Evolutionary conservation across 2,797 vertebrate genomes (phyloP).

Genomic region (Champsocephalus esox): DNA sequence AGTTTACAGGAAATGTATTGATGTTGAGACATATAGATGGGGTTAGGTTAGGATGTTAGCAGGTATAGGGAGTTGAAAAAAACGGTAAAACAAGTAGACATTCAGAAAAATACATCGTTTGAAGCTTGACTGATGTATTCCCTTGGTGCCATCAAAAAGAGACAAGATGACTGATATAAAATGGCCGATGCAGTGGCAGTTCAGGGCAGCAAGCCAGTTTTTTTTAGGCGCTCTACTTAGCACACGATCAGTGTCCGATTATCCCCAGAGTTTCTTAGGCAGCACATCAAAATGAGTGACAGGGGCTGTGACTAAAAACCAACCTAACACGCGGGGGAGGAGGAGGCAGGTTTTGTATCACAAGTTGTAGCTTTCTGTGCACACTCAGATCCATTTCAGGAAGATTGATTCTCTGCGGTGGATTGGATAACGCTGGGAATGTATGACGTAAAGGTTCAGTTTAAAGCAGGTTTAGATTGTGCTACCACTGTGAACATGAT

Average conservation of each 20-base stretch:
- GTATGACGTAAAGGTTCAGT: slow-evolving; percentile 5
- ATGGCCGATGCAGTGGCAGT: not conserved
- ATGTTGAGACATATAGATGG: too few relatives aligned
- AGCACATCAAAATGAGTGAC: slow-evolving; percentile 7
- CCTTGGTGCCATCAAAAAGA: not conserved
- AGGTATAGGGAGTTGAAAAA: too few relatives aligned
- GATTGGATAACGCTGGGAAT: slow-evolving; percentile 36
- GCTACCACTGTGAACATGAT: not conserved
- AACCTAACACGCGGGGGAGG: not conserved
- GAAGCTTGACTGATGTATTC: too few relatives aligned
- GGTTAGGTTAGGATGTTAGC: too few relatives aligned
- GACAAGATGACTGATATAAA: not conserved
- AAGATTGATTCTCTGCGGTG: slow-evolving; percentile 34
- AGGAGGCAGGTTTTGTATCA: not conserved
- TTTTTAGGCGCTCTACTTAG: not conserved
- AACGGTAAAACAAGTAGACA: too few relatives aligned
- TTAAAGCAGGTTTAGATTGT: not conserved
- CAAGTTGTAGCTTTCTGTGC: slow-evolving; percentile 13
- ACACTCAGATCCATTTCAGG: slow-evolving; percentile 20
- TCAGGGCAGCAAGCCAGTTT: not conserved
- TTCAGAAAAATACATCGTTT: too few relatives aligned
- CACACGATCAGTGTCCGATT: not conserved
- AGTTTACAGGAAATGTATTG: not conserved
- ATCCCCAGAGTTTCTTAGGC: not conserved
- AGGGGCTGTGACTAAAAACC: slow-evolving; percentile 12